Evolutionary conservation across 2,113 vertebrate species (phyloP), one percentile per base, ranked within the genome.

Genomic region (Brienomyrus brachyistius): DNA sequence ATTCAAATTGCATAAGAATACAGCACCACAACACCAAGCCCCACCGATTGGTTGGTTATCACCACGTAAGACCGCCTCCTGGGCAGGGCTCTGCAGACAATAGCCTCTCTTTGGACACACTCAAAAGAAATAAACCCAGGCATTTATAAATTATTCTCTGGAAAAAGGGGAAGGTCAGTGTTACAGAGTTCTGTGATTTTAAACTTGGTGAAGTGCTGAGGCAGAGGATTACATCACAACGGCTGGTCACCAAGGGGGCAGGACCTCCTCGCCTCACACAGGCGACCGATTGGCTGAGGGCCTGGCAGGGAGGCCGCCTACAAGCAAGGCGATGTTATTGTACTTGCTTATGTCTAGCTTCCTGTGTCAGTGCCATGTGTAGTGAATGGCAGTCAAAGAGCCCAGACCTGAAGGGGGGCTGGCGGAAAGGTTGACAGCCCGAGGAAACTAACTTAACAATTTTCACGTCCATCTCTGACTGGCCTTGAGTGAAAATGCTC

Each of bases 371-470:
- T 87, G 77, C 83, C 77, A 90, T 83, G 87, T 89, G 59, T 51
- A 88, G 87, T 86, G 89, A 91, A 87, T 89, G 82, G 62, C 80
- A 91, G 77, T 62, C 90, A 90, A 80, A 45, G 89, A 89, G 59
- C 89, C 40, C 48, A 45, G 89, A 87, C n/a, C 89, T 89, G 86
- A 88, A 88, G 89, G 52, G 50, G 50, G 40, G 86, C 89, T 85
- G 59, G 6, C 21, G 56, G 48, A 50, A 48, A 62, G 66, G 66
- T 11, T 74, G 66, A 35, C 23, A n/a, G 21, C 59, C 31, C 62
- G 74, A 77, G 92, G 90, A 88, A 86, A n/a, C 62, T 1, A 86
- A n/a, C 62, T 1, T 83, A 83, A 45, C 2, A 43, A 83, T 23
- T 82, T 45, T 70, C 66, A 70, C 17, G 7, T 43, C 43, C 43